These are phyloP conservation scores for Priocnemis perturbator DNA, from an alignment of 2,888 invertebrate species.

Conservation along the genomic window DNA sequence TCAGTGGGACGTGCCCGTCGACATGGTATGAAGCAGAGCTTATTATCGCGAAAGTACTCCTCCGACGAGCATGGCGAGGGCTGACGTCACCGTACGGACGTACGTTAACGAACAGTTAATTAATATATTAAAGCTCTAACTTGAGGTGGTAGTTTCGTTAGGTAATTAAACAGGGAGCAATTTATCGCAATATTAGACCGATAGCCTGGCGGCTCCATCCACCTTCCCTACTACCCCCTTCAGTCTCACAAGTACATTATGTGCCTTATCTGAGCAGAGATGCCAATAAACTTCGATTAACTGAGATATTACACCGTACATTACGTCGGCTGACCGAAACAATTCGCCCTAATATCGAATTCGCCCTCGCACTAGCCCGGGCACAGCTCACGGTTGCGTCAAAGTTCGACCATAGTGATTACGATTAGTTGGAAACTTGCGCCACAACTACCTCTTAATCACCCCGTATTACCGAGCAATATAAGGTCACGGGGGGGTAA, in stretches of 20 bases:
- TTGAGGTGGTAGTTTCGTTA: conserved; percentile 29
- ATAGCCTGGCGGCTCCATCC: conserved; percentile 16
- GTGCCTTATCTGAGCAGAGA: conserved; percentile 15
- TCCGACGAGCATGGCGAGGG: no score
- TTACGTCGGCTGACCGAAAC: conserved; percentile 21
- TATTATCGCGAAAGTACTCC: no score
- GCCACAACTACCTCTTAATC: conserved; percentile 3
- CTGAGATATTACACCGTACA: conserved; percentile 43
- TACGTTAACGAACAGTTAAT: conserved; percentile 40
- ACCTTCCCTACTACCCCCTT: neutral
- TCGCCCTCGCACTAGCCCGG: neutral
- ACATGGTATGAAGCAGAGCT: neutral
- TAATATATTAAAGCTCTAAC: conserved; percentile 33
- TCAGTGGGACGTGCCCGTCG: neutral
- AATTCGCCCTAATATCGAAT: conserved; percentile 18
- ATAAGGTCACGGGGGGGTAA: no score
- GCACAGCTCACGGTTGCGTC: conserved; percentile 1
- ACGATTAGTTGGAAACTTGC: conserved; percentile 2
- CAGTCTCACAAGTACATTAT: no score
- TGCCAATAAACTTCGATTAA: conserved; percentile 54
- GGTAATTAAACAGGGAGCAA: conserved; percentile 45
- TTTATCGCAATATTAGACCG: conserved; percentile 45
- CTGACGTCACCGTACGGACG: conserved; percentile 14
- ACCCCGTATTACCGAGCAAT: no score
- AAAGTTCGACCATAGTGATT: conserved; percentile 2